Conservation (phyloP, 1,140 invertebrate species). For the Panagrolaimus sp. region DNA sequence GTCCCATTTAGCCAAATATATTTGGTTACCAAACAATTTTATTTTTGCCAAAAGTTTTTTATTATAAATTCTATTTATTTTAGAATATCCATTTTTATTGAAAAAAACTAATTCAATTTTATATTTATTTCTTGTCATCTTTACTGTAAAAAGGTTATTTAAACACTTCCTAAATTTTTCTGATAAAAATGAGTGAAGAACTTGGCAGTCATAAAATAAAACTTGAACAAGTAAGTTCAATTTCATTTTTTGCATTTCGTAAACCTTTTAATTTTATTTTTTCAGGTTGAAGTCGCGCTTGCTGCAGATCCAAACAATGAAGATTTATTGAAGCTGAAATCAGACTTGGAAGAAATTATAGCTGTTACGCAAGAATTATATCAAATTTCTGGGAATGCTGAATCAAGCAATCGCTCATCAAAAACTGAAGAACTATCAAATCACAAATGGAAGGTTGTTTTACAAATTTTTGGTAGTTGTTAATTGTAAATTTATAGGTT, state of each 20-base stretch:
- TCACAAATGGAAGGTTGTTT: neutral
- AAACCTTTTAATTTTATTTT: neutral
- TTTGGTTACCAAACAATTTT: too few relatives aligned
- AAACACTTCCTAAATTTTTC: too few relatives aligned
- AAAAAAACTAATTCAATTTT: too few relatives aligned
- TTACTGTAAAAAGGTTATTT: too few relatives aligned
- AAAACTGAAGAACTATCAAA: neutral
- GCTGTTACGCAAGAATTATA: neutral
- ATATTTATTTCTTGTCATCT: too few relatives aligned
- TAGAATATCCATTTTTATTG: too few relatives aligned
- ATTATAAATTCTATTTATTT: too few relatives aligned
- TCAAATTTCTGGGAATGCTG: neutral
- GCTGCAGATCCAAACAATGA: slow-evolving; percentile 1
- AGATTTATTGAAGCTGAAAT: slow-evolving; percentile 1
- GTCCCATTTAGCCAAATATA: too few relatives aligned
- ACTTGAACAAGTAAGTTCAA: neutral
- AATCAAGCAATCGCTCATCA: too few relatives aligned
- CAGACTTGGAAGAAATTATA: slow-evolving; percentile 4
- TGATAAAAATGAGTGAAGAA: neutral
- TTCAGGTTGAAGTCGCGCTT: slow-evolving; percentile 8
- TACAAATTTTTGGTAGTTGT: neutral
- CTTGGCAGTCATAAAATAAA: slow-evolving; percentile 4
- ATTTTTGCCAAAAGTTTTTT: too few relatives aligned
- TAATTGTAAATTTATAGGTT: neutral
- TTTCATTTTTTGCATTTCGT: neutral